Percentiles rank a stretch among this genome's conserved stretches.
Evolutionary conservation across 2,888 invertebrate species (phyloP).

Genomic region (Elegia similella): DNA sequence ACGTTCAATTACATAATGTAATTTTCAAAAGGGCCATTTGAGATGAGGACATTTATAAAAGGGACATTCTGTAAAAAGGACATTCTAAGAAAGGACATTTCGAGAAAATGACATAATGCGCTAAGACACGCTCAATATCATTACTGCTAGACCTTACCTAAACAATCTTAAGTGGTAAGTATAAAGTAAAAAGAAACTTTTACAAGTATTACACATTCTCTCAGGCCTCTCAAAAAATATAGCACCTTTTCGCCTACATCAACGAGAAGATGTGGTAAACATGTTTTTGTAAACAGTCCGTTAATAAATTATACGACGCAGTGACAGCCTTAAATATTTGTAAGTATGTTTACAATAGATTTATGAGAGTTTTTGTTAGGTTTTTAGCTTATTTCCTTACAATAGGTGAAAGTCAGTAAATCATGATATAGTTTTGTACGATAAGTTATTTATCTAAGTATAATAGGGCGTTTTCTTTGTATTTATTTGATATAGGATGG

Average conservation of each 20-base stretch:
- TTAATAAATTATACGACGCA: constrained; percentile 26
- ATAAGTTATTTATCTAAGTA: neutral
- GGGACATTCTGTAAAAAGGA: no score
- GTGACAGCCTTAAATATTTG: constrained; percentile 13
- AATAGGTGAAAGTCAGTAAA: constrained; percentile 7
- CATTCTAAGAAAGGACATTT: no score
- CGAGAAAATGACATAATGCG: no score
- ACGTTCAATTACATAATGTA: no score
- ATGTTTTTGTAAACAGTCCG: constrained; percentile 31
- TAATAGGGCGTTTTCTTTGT: no score
- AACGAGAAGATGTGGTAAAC: constrained; percentile 25
- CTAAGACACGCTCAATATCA: no score
- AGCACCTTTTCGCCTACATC: constrained; percentile 4
- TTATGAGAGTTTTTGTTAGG: constrained; percentile 3
- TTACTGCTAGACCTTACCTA: no score
- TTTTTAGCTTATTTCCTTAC: constrained; percentile 4
- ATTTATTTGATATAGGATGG: no score
- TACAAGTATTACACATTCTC: neutral
- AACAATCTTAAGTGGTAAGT: neutral
- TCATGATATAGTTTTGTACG: neutral
- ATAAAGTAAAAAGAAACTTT: neutral
- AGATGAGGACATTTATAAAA: no score
- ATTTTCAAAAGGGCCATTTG: no score
- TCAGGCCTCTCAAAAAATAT: neutral
- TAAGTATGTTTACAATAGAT: constrained; percentile 11